Conservation (phyloP, 2,113 vertebrate genomes). For the Brachyhypopomus gauderio region DNA sequence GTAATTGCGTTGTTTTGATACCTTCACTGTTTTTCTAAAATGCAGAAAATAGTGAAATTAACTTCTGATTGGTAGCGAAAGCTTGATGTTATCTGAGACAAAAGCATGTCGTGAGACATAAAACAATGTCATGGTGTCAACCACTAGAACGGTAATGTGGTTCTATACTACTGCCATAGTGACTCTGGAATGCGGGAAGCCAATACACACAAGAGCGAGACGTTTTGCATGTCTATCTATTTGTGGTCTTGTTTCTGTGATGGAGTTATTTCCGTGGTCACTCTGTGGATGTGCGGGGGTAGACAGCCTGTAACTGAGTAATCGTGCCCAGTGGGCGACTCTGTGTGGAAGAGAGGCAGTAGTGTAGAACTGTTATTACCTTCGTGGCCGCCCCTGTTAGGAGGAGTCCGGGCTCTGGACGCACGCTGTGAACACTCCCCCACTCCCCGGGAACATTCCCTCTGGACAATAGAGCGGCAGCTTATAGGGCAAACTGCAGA, state of each 20-base stretch:
- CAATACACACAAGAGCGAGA: neutral
- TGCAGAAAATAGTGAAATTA: too few relatives aligned
- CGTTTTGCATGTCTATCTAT: neutral
- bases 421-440: neutral
- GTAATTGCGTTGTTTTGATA: too few relatives aligned
- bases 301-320: slow-evolving; percentile 30
- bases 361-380: slow-evolving; percentile 26
- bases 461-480: neutral
- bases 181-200: neutral
- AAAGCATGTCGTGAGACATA: too few relatives aligned
- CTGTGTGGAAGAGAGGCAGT: neutral
- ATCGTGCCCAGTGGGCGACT: slow-evolving; percentile 28
- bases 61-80: too few relatives aligned
- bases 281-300: slow-evolving; percentile 26
- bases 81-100: too few relatives aligned
- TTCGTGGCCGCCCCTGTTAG: neutral
- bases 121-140: neutral
- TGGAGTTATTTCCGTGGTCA: slow-evolving; percentile 14
- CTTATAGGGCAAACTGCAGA: neutral
- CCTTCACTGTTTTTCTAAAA: too few relatives aligned
- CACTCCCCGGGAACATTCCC: neutral
- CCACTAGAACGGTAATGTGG: neutral
- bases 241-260: slow-evolving; percentile 12
- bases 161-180: neutral
- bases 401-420: neutral